Evolutionary conservation across 1,140 invertebrate genomes (phyloP), one percentile per base, ranked within the genome.

Genomic region (Drosophila bocqueti): DNA sequence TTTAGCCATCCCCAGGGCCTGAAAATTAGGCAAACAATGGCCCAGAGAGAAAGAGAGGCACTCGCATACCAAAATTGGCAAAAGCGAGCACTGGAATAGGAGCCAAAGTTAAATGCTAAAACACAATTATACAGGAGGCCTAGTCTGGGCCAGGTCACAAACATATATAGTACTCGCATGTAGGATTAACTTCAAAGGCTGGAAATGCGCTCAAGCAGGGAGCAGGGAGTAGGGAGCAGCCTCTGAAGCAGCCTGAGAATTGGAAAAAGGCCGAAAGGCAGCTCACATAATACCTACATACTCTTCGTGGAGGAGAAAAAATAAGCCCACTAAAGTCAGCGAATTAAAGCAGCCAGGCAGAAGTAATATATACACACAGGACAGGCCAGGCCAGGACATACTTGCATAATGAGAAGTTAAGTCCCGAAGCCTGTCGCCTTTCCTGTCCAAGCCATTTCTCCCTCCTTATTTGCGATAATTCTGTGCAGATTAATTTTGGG

Each of bases 61-160:
- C n/a, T 31, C 10, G 54, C 64, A 49, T 49, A 71, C 83, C 83
- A 77, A 84, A 87, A 81, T 83, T 83, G 83, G 83, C 65, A 72
- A 83, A 57, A 40, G 65, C 65, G 49, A 47, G 31, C 50, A 60
- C 24, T 64, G 31, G 40, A 55, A 26, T 47, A 68, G 82, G 67
- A 83, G 83, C 84, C 84, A 87, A 87, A 87, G 84, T 87, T 87
- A 87, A 87, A 87, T 87, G 84, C 84, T 87, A 87, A 87, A 87
- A 87, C 78, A 83, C 84, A 87, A 87, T 87, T 87, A 87, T 87
- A 81, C 79, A 69, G 68, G 77, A 38, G 52, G 52, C 52, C 79
- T 65, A 62, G 79, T 80, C 72, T 52, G 55, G 76, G 72, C 63
- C 72, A 47, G 81, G 46, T 42, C 45, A 65, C 59, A 31, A 68